Evolutionary conservation across 2,113 vertebrate species (phyloP).

Genomic region (Dicentrarchus labrax): DNA sequence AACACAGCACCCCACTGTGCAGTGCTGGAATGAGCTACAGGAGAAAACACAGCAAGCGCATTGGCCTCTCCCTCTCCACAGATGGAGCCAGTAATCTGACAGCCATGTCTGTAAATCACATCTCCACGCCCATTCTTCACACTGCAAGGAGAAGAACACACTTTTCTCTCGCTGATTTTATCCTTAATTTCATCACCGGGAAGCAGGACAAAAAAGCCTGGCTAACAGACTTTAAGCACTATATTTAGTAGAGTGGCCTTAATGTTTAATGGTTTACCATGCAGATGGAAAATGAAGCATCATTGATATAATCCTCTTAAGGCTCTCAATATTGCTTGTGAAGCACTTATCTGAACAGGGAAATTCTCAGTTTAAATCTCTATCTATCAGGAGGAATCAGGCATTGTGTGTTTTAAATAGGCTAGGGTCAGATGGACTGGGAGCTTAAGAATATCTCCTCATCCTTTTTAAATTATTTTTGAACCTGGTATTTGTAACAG

Average conservation of each 20-base stretch:
- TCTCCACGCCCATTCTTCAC: constrained; percentile 76
- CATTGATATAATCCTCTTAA: constrained; percentile 79
- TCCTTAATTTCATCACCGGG: constrained; percentile 73
- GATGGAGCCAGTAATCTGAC: constrained; percentile 75
- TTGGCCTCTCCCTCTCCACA: constrained; percentile 51
- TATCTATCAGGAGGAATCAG: constrained; percentile 50
- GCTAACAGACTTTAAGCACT: constrained; percentile 64
- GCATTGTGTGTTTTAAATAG: constrained; percentile 46
- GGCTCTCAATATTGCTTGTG: constrained; percentile 58
- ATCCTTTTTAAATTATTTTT: constrained; percentile 39
- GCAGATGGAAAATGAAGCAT: constrained; percentile 62
- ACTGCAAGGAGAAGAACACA: constrained; percentile 44
- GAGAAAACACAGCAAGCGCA: constrained; percentile 39
- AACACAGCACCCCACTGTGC: constrained; percentile 38
- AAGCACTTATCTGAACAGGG: constrained; percentile 57
- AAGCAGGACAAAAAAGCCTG: constrained; percentile 59
- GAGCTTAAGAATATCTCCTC: constrained; percentile 23
- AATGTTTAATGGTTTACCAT: constrained; percentile 71
- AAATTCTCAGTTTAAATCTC: constrained; percentile 49
- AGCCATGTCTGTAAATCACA: constrained; percentile 79
- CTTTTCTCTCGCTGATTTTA: constrained; percentile 62
- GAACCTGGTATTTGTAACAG: constrained; percentile 40
- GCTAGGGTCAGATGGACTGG: constrained; percentile 34
- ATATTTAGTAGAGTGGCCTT: constrained; percentile 67
- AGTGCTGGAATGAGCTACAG: constrained; percentile 23